These are phyloP conservation scores for Paratrypauchen microcephalus DNA, from an alignment of 2,797 vertebrate species.

Conservation along the genomic window DNA sequence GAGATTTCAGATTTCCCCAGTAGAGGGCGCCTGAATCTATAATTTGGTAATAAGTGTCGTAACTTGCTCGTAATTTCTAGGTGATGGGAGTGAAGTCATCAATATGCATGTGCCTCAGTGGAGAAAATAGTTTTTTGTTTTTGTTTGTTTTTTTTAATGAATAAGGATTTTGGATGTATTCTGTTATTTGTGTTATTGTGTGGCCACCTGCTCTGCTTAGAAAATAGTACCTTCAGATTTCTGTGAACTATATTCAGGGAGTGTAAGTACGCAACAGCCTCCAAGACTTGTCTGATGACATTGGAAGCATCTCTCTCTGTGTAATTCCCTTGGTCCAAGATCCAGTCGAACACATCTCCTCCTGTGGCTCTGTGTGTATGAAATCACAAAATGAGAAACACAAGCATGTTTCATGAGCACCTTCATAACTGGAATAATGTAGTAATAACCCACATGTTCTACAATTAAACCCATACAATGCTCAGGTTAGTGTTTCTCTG, in stretches of 20 bases:
- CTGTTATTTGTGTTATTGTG: background rate
- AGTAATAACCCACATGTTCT: conserved; percentile 38
- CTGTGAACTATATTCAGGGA: conserved; percentile 87
- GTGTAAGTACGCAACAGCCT: conserved; percentile 86
- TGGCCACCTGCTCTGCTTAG: background rate
- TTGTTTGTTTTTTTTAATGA: background rate
- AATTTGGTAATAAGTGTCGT: conserved; percentile 10
- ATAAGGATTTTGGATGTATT: conserved; percentile 31
- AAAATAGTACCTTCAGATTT: conserved; percentile 81
- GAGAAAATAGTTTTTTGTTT: conserved; percentile 23
- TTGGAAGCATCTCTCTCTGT: conserved; percentile 86
- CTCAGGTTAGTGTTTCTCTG: conserved; percentile 16
- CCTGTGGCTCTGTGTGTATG: conserved; percentile 79
- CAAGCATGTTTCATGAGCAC: conserved; percentile 14
- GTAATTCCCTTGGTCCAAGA: conserved; percentile 87
- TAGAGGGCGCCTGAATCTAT: conserved; percentile 53
- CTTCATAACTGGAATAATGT: conserved; percentile 1
- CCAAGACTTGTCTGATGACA: conserved; percentile 85
- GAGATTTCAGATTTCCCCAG: conserved; percentile 37
- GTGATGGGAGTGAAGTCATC: conserved; percentile 42
- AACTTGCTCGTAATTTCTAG: conserved; percentile 27
- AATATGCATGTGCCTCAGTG: conserved; percentile 24
- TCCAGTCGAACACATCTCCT: conserved; percentile 89
- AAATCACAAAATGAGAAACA: conserved; percentile 6
- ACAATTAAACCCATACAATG: conserved; percentile 2